Evolutionary conservation across 1,140 invertebrate species (phyloP), one percentile per base, ranked within the genome.

Genomic region (Anthonomus grandis): DNA sequence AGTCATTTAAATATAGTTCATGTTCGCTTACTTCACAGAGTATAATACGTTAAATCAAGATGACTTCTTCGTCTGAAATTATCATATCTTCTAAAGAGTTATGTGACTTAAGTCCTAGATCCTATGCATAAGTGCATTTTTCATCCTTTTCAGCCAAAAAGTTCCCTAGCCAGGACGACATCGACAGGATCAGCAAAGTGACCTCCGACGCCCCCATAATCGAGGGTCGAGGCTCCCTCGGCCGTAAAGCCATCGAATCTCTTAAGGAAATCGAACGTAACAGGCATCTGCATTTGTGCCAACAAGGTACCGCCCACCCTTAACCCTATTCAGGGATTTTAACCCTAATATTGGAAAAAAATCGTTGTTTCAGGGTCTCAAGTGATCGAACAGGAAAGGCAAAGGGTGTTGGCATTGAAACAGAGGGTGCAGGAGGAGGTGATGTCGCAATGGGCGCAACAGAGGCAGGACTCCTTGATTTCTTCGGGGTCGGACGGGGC

Each of bases 211-310:
- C 89, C 13, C 89, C 89, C 8, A 83, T 81, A 65, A 68, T 71
- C 13, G 68, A 70, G 27, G 62, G 64, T 10, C 50, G 62, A 15
- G 74, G 76, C 55, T 85, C 85, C 24, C 76, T 90, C 36, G 89
- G 90, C 15, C 83, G 85, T 59, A 86, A 90, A 67, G 91, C 91
- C n/a, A 83, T 92, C 45, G 90, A 91, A 60, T 93, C 90, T 61
- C 77, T 95, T 23, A 86, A 87, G 74, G 91, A 94, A 77, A 91
- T 95, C 53, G 91, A 95, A 73, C 82, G 87, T 70, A 93, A 91
- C 73, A 78, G 91, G 38, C 86, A 93, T 65, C 78, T 90, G 58
- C 85, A 93, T 79, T 80, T 95, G 65, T 90, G 90, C 53, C 89
- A 93, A 73, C 90, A 94, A 87, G 91, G 91, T 92, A 75, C 50